Percentiles rank a stretch among this genome's conserved stretches.
phyloP scores from a whole-genome alignment of 2,888 invertebrate species.

The Ethmia dodecea region DNA sequence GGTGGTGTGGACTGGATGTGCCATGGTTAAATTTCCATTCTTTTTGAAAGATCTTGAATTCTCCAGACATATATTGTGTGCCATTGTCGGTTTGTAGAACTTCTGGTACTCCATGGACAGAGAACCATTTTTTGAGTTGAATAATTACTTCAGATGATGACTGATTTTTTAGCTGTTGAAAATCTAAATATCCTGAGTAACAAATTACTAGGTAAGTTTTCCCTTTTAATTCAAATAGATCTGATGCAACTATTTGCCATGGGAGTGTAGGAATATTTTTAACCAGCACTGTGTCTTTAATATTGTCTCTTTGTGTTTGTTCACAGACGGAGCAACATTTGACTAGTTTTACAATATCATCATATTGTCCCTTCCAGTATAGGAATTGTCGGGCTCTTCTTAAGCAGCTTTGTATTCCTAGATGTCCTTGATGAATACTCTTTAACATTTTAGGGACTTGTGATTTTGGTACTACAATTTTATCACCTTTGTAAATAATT shows the following conservation, averaged over 20 bases:
- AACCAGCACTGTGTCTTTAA: conserved; percentile 4
- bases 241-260: conserved; percentile 10
- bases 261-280: conserved; percentile 6
- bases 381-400: conserved; percentile 3
- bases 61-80: conserved; percentile 9
- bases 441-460: conserved; percentile 5
- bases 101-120: conserved; percentile 11
- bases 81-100: conserved; percentile 7
- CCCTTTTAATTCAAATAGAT: conserved; percentile 9
- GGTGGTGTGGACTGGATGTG: no score
- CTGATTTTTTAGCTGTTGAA: not conserved
- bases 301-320: conserved; percentile 7
- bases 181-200: conserved; percentile 10
- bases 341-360: conserved; percentile 2
- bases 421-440: conserved; percentile 2
- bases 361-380: conserved; percentile 3
- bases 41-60: conserved; percentile 9
- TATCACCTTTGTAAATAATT: conserved; percentile 9
- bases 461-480: conserved; percentile 3
- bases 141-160: conserved; percentile 1
- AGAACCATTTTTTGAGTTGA: conserved; percentile 2
- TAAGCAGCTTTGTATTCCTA: conserved; percentile 5
- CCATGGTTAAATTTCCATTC: conserved; percentile 15
- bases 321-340: conserved; percentile 1
- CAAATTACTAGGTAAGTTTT: conserved; percentile 6